These are phyloP conservation scores for Corythaixoides concolor DNA, from an alignment of 2,113 vertebrate genomes.

Conservation along the genomic window DNA sequence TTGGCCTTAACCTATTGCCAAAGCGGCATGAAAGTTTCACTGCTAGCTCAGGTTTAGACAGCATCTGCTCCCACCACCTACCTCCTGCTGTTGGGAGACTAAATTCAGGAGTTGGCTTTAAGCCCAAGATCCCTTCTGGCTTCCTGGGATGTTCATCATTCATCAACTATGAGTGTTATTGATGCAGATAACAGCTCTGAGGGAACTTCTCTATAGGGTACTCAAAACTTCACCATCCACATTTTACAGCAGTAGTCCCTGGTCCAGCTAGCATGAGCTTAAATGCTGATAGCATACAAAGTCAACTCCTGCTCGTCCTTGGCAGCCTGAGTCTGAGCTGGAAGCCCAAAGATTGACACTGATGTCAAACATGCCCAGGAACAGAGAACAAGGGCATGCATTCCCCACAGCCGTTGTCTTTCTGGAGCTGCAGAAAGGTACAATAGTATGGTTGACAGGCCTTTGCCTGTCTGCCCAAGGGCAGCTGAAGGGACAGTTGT, in stretches of 20 bases:
- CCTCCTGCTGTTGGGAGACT: neutral
- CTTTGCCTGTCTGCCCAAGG: neutral
- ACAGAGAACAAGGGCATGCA: neutral
- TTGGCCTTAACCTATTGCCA: neutral
- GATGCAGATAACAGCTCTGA: neutral
- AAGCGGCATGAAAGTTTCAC: neutral
- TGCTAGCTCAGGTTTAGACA: neutral
- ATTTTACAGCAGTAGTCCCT: neutral
- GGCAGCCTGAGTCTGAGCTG: neutral
- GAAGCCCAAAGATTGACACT: neutral
- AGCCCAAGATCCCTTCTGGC: neutral
- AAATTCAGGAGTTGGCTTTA: neutral
- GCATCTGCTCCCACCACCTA: neutral
- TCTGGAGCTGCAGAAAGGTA: neutral
- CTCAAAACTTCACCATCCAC: neutral
- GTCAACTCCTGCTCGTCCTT: neutral
- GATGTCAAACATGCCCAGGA: neutral
- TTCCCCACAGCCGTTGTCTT: neutral
- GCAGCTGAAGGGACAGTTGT: neutral
- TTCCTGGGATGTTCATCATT: neutral
- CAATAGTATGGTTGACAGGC: neutral
- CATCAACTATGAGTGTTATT: neutral
- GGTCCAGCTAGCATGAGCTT: neutral
- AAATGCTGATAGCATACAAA: neutral
- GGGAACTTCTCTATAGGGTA: neutral